phyloP scores from a whole-genome alignment of 2,888 invertebrate species.

The Pelosia muscerda region DNA sequence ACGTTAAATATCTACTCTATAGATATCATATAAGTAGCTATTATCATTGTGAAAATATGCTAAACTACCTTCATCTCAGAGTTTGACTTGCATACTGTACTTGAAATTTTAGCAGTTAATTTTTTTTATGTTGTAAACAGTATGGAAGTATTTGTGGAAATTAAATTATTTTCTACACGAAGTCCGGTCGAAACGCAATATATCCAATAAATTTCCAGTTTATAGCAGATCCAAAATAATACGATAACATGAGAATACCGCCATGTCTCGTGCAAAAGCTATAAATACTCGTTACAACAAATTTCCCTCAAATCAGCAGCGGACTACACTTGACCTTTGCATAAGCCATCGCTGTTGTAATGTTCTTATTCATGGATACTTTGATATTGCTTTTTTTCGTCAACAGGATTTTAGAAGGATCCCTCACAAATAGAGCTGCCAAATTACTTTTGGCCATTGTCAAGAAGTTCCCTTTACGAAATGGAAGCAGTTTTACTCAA shows the following conservation, averaged over 20 bases:
- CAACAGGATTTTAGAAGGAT: not conserved
- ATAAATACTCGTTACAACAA: conserved; percentile 3
- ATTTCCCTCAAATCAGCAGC: conserved; percentile 8
- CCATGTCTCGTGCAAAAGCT: not conserved
- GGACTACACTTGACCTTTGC: conserved; percentile 10
- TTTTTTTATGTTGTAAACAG: no score
- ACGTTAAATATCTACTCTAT: no score
- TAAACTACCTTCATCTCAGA: no score
- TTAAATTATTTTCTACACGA: not conserved
- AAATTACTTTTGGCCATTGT: not conserved
- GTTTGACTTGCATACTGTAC: no score
- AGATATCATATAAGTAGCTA: no score
- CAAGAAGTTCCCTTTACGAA: conserved; percentile 2
- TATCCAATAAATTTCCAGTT: not conserved
- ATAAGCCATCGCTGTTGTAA: conserved; percentile 2
- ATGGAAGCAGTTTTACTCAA: not conserved
- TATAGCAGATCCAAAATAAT: not conserved
- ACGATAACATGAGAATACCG: not conserved
- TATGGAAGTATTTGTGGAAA: no score
- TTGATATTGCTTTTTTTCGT: conserved; percentile 6
- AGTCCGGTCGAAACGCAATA: not conserved
- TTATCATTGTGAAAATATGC: no score
- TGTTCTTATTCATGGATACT: conserved; percentile 5
- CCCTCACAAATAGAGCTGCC: not conserved
- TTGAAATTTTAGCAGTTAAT: no score